Percentiles rank a stretch among this genome's conserved stretches.
Conservation (phyloP, 1,140 invertebrate species). For the Drosophila teissieri region DNA sequence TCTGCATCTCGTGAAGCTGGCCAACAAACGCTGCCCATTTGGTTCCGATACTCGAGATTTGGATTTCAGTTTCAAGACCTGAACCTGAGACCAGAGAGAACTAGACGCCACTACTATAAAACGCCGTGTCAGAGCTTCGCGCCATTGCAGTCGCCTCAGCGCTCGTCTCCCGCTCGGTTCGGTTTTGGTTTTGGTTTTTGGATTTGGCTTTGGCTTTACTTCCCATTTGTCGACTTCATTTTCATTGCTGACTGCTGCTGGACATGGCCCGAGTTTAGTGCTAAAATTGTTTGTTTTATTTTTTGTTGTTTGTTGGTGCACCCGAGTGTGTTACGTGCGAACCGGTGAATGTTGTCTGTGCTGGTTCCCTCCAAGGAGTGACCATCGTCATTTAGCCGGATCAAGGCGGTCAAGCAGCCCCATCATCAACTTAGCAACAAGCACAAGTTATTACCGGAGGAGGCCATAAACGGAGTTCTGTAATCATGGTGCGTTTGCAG, state of each 20-base stretch:
- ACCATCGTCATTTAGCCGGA: slow-evolving; percentile 2
- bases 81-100: slow-evolving; percentile 4
- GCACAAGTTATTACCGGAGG: slow-evolving; percentile 16
- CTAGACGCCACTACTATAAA: slow-evolving; percentile 41
- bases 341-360: slow-evolving; percentile 54
- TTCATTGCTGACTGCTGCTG: slow-evolving; percentile 11
- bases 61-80: neutral
- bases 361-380: slow-evolving; percentile 32
- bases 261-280: slow-evolving; percentile 4
- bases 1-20: slow-evolving; percentile 39
- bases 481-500: slow-evolving; percentile 42
- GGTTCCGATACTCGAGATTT: slow-evolving; percentile 5
- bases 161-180: slow-evolving; percentile 47
- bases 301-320: slow-evolving; percentile 13
- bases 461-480: slow-evolving; percentile 32
- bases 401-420: slow-evolving; percentile 27
- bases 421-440: slow-evolving; percentile 21
- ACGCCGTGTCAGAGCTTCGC: slow-evolving; percentile 37
- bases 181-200: slow-evolving; percentile 3
- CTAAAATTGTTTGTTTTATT: slow-evolving; percentile 11
- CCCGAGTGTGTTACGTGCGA: slow-evolving; percentile 17
- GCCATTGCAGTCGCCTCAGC: slow-evolving; percentile 42
- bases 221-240: slow-evolving; percentile 2
- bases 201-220: slow-evolving; percentile 8
- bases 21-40: slow-evolving; percentile 19